phyloP scores from a whole-genome alignment of 2,797 vertebrate genomes.

The Acanthurus leucopareius region DNA sequence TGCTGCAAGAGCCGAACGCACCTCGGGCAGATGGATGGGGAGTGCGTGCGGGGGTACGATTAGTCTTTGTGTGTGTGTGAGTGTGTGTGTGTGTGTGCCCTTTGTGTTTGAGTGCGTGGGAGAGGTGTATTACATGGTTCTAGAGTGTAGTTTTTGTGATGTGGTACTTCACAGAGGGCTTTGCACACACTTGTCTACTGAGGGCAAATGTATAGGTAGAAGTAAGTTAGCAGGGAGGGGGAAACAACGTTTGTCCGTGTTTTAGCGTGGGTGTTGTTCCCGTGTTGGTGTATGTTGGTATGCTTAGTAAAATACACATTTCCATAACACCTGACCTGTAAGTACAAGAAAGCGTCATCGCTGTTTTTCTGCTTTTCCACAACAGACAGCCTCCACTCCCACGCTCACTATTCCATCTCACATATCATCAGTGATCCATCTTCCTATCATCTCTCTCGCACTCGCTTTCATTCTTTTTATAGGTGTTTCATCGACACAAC shows the following conservation, averaged over 20 bases:
- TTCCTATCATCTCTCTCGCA: constrained; percentile 14
- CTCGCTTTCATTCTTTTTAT: neutral
- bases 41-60: constrained; percentile 64
- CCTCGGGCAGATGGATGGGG: constrained; percentile 79
- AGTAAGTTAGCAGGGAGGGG: neutral
- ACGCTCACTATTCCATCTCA: constrained; percentile 47
- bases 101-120: constrained; percentile 75
- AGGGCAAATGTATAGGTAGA: constrained; percentile 44
- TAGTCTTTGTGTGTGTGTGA: constrained; percentile 59
- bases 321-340: constrained; percentile 60
- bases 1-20: constrained; percentile 68
- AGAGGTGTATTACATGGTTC: constrained; percentile 70
- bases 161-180: constrained; percentile 61
- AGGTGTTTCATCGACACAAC: neutral
- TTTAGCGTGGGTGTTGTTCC: constrained; percentile 35
- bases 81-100: constrained; percentile 43
- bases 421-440: constrained; percentile 32
- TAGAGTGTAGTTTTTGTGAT: constrained; percentile 63
- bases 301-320: constrained; percentile 27
- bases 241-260: constrained; percentile 17
- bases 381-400: constrained; percentile 54
- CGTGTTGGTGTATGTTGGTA: constrained; percentile 34
- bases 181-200: constrained; percentile 16
- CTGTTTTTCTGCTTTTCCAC: constrained; percentile 44
- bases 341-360: constrained; percentile 30